These are phyloP conservation scores for Eptatretus atami DNA, from an alignment of 2,797 vertebrate species.

Conservation along the genomic window DNA sequence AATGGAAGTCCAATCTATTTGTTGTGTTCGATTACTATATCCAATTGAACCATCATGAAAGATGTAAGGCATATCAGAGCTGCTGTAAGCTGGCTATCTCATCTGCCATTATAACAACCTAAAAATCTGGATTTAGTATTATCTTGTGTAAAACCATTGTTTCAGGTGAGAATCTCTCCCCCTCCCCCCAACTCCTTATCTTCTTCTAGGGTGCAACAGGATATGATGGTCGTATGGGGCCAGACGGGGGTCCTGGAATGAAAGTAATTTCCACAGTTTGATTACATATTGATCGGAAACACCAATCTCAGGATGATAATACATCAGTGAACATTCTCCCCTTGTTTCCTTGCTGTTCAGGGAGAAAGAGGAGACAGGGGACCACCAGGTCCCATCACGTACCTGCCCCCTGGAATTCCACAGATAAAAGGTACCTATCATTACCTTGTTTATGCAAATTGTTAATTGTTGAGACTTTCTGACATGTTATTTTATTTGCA, in stretches of 20 bases:
- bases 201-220: slow-evolving; percentile 29
- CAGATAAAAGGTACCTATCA: too few species aligned
- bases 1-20: too few species aligned
- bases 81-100: too few species aligned
- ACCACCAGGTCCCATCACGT: slow-evolving; percentile 22
- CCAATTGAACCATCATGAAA: too few species aligned
- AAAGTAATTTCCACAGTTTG: slow-evolving; percentile 24
- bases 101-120: too few species aligned
- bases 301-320: neutral
- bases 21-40: too few species aligned
- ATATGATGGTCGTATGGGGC: slow-evolving; percentile 19
- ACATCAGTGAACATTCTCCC: too few species aligned
- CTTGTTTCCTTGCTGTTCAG: neutral
- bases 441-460: too few species aligned
- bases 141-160: neutral
- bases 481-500: too few species aligned
- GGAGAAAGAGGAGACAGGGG: slow-evolving; percentile 23
- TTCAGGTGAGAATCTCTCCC: slow-evolving; percentile 6
- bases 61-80: too few species aligned
- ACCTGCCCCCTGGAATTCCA: slow-evolving; percentile 6
- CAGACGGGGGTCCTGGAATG: slow-evolving; percentile 22
- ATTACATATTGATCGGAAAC: neutral
- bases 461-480: too few species aligned
- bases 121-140: too few species aligned
- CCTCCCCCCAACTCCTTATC: slow-evolving; percentile 7